Conservation (phyloP, 2,888 invertebrate genomes). For the Patella pellucida region DNA sequence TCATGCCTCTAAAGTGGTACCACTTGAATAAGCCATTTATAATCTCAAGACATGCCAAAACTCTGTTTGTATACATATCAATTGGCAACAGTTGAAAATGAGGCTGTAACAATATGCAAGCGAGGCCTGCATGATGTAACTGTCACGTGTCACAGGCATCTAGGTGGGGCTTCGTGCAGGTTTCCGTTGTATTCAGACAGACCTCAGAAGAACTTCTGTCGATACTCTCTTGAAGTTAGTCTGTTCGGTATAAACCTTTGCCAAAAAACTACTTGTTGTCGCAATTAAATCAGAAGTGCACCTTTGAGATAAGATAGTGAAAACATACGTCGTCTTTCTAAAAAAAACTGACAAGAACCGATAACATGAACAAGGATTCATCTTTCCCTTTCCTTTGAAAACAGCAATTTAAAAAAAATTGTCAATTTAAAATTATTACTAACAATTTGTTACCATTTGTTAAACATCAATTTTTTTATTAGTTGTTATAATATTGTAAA, state of each 20-base stretch:
- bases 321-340: no score
- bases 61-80: conserved; percentile 9
- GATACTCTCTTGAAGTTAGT: conserved; percentile 2
- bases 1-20: not conserved
- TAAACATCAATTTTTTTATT: no score
- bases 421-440: no score
- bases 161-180: conserved; percentile 2
- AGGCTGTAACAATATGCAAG: not conserved
- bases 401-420: no score
- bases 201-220: not conserved
- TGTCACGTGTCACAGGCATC: conserved; percentile 2
- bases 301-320: conserved; percentile 4
- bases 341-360: no score
- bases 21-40: conserved; percentile 2
- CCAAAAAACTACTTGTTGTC: conserved; percentile 9
- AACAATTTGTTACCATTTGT: no score
- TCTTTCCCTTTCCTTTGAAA: no score
- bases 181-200: not conserved
- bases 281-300: conserved; percentile 4
- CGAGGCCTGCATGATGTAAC: conserved; percentile 4
- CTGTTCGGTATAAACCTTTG: conserved; percentile 4
- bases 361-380: no score
- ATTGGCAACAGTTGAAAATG: not conserved
- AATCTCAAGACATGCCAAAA: conserved; percentile 9
- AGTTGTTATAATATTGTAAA: no score